Evolutionary conservation across 2,888 invertebrate genomes (phyloP).

Genomic region (Caenorhabditis becei): DNA sequence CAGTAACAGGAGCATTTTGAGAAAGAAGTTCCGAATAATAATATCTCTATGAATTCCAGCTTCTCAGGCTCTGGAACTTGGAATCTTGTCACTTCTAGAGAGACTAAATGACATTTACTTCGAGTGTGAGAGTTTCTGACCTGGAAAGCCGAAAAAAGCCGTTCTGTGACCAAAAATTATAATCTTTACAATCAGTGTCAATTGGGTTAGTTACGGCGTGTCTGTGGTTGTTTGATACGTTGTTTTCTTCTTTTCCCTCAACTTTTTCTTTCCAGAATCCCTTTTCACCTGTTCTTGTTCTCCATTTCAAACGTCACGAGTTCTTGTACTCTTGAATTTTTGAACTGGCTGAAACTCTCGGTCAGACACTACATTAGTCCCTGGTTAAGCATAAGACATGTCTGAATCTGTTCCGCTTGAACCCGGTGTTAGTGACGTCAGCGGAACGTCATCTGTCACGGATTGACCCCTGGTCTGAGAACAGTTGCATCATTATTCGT

Average conservation of each 20-base stretch:
- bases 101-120: neutral
- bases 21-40: no score
- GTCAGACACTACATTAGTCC: neutral
- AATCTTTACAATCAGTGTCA: neutral
- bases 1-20: neutral
- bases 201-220: neutral
- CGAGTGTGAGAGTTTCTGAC: neutral
- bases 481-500: neutral
- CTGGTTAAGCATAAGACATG: neutral
- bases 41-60: no score
- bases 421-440: neutral
- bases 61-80: no score
- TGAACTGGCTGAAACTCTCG: neutral
- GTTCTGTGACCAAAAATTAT: constrained; percentile 4
- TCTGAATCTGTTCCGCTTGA: neutral
- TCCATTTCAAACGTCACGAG: neutral
- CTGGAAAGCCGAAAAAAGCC: neutral
- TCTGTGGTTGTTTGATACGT: neutral
- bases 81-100: no score
- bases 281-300: neutral
- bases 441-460: neutral
- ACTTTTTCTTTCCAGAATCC: neutral
- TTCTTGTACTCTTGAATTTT: neutral
- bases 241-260: neutral
- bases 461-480: neutral